Conservation (phyloP, 2,888 invertebrate genomes). For the Hylaea fasciaria region DNA sequence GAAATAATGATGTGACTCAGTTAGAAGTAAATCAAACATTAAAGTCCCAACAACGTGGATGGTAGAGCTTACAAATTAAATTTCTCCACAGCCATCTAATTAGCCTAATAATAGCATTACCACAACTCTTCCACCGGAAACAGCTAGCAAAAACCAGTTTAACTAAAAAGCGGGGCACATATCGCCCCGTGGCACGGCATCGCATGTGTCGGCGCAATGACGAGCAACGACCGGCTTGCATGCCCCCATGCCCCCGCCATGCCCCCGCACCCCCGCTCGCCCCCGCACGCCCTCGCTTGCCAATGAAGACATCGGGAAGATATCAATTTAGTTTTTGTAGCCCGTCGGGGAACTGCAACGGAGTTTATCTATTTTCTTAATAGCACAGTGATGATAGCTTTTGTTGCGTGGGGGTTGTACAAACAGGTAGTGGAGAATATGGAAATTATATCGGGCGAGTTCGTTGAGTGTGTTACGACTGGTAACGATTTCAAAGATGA, state of each 20-base stretch:
- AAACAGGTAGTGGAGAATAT: conserved; percentile 1
- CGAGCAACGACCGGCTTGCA: conserved; percentile 6
- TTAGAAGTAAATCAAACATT: background rate
- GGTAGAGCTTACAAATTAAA: background rate
- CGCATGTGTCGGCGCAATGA: conserved; percentile 21
- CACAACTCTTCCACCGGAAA: conserved; percentile 10
- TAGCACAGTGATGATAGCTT: conserved; percentile 3
- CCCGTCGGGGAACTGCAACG: background rate
- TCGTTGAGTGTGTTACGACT: background rate
- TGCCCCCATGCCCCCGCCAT: background rate
- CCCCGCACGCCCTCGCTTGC: conserved; percentile 21
- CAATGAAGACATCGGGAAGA: conserved; percentile 37
- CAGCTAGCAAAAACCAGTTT: conserved; percentile 20
- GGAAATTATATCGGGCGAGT: background rate
- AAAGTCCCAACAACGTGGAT: too few relatives aligned
- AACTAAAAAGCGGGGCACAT: conserved; percentile 11
- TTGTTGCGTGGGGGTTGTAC: background rate
- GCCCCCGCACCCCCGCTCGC: background rate
- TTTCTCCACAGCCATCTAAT: conserved; percentile 11
- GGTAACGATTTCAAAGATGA: too few relatives aligned
- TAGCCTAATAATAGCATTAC: conserved; percentile 19
- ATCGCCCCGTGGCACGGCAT: conserved; percentile 20
- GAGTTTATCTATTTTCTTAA: conserved; percentile 11
- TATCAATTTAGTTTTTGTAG: conserved; percentile 42
- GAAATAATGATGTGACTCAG: too few relatives aligned